A percentile compares a stretch with the other conserved stretches of the same genome.
Conservation (phyloP, 2,113 vertebrate species). For the Pitta sordida region DNA sequence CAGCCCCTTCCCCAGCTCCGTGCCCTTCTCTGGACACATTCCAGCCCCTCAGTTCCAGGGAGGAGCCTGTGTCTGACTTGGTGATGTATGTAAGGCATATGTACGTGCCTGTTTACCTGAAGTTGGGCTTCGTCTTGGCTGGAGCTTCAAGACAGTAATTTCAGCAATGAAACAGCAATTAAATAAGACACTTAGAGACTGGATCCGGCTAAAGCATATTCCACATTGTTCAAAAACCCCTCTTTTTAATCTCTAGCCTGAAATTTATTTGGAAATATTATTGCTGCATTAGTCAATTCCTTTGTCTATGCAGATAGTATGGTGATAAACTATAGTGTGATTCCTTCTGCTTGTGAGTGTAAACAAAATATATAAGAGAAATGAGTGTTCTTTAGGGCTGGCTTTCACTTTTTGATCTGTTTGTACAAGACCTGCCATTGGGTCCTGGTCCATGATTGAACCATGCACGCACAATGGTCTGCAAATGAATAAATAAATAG, state of each 20-base stretch:
- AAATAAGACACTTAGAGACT: not conserved
- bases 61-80: not conserved
- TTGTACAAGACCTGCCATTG: not conserved
- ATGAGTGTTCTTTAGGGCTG: not conserved
- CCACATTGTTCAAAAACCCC: not conserved
- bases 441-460: not conserved
- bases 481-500: not conserved
- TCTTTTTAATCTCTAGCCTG: not conserved
- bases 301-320: not conserved
- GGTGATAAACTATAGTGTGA: not conserved
- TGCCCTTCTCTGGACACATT: not conserved
- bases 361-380: not conserved
- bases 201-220: not conserved
- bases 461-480: not conserved
- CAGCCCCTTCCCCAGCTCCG: not conserved
- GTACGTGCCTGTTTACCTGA: not conserved
- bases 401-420: not conserved
- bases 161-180: not conserved
- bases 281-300: not conserved
- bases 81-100: not conserved
- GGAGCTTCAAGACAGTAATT: not conserved
- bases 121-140: not conserved
- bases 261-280: conserved; percentile 3
- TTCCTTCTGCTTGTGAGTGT: not conserved
- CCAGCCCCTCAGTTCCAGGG: not conserved